Evolutionary conservation across 2,797 vertebrate species (phyloP), one percentile per base, ranked within the genome.

Genomic region (Anabacerthia variegaticeps): DNA sequence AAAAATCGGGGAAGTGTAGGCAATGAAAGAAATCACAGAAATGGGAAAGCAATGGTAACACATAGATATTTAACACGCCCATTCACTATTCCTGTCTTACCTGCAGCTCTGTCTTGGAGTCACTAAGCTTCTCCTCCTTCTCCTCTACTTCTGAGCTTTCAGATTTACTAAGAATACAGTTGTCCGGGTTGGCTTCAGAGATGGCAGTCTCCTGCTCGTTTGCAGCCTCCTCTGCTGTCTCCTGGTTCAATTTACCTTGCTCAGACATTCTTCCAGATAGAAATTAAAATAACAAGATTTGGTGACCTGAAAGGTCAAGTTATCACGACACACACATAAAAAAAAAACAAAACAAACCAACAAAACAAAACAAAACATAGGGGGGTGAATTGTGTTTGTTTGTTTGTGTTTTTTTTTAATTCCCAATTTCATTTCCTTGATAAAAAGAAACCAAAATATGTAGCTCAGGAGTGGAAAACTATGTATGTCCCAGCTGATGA

Each of bases 231-330:
- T 97, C 98, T 63, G 83, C 92, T 55, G 97, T 97, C 76, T 98
- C 97, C 72, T 96, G 93, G 90, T 81, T 98, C 92, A 98, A 96
- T 96, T 97, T 97, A 74, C 95, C 98, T 97, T 97, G 97, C 83
- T 99, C 99, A 94, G 98, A 98, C 98, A 99, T 99, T 97, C 98
- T 99, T 98, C 95, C 97, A 96, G 97, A 96, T 66, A 96, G 92
- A 97, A 98, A 96, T 98, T 96, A 97, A 97, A 97, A 96, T 43
- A 96, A 95, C 63, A 95, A 96, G 85, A 91, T 97, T 94, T 93
- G 95, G 94, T 95, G 95, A 93, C 96, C 98, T 98, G 82, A 39
- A 97, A 96, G 72, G 92, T 96, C 61, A 92, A 97, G 79, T 95
- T 41, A 90, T 36, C 75, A 96, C 14, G 0, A 92, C 92, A 97